Conservation (phyloP, 2,113 vertebrate species). For the Noturus placidus region DNA sequence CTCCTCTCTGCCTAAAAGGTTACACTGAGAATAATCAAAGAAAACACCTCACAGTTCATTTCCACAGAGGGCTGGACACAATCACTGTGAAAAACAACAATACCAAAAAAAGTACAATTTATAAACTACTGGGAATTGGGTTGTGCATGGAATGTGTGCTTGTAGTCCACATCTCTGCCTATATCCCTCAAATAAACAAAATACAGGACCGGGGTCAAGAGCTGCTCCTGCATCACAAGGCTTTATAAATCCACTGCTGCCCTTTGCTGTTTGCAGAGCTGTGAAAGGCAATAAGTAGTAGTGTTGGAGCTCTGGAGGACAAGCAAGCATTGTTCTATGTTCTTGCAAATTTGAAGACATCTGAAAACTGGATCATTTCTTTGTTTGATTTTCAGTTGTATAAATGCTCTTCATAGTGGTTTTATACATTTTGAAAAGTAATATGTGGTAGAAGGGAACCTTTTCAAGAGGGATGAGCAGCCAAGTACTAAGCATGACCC, state of each 20-base stretch:
- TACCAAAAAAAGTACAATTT: neutral
- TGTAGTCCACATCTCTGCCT: conserved; percentile 8
- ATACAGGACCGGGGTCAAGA: conserved; percentile 12
- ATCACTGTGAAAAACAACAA: conserved; percentile 22
- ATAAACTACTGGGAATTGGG: neutral
- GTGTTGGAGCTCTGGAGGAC: neutral
- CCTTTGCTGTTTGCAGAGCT: conserved; percentile 16
- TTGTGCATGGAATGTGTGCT: neutral
- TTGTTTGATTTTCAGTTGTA: neutral
- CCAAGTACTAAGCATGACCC: neutral
- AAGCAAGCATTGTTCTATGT: neutral
- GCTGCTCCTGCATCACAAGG: neutral
- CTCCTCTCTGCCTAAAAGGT: conserved; percentile 41
- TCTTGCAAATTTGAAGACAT: neutral
- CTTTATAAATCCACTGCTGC: conserved; percentile 16
- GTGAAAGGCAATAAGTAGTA: neutral
- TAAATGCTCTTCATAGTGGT: neutral
- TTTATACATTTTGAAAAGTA: neutral
- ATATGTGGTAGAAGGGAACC: conserved; percentile 9
- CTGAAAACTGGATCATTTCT: neutral
- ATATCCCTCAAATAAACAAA: conserved; percentile 7
- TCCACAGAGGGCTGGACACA: conserved; percentile 4
- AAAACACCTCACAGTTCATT: conserved; percentile 27
- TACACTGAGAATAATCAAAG: conserved; percentile 40
- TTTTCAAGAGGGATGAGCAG: neutral